Base-by-base conservation (phyloP, 2,113 vertebrate genomes). In the Myiozetetes cayanensis region DNA sequence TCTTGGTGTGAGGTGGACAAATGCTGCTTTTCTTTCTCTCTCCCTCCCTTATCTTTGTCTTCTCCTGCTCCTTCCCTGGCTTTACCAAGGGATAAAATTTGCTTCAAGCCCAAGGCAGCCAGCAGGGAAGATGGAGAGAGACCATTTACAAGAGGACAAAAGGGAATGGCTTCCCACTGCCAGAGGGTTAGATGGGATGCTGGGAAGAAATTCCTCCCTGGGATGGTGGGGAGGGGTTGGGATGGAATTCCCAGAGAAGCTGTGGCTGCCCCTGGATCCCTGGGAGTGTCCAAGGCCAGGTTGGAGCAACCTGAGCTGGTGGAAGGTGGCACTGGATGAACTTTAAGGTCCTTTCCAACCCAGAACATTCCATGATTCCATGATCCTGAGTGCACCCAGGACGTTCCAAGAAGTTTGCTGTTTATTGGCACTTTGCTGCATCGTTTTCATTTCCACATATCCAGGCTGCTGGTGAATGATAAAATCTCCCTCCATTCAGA, bases 301-400 rank as follows among this genome's bases (percentile, higher is more conserved):
- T 9, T 41, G 33, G n/a, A 18, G n/a, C 27, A 25, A 0, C 23
- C 28, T 58, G 53, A 30, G 44, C 9, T 3, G 24, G 37, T 35
- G 37, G 67, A 2, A 83, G 15, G 4, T 53, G 58, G 27, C 27
- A 17, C 33, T 37, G 39, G 16, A 8, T 22, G 33, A 6, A 7
- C 4, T 84, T 63, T 84, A 17, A 72, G 16, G 17, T 39, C 46
- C 33, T 8, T 53, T 20, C 68, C 58, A 17, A 18, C 35, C 49
- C 22, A 55, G 17, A 5, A 14, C 33, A 46, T 49, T 39, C 50
- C 23, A 11, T 8, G 16, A 21, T 28, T 43, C 30, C 49, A 7
- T 0, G 5, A 43, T 37, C 53, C 27, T 4, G 3, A 43, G 44
- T 0, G 8, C 17, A 8, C 8, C 19, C 27, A 6, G 31, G 41